Evolutionary conservation across 2,113 vertebrate genomes (phyloP), one percentile per base, ranked within the genome.

Genomic region (Anoura caudifer): DNA sequence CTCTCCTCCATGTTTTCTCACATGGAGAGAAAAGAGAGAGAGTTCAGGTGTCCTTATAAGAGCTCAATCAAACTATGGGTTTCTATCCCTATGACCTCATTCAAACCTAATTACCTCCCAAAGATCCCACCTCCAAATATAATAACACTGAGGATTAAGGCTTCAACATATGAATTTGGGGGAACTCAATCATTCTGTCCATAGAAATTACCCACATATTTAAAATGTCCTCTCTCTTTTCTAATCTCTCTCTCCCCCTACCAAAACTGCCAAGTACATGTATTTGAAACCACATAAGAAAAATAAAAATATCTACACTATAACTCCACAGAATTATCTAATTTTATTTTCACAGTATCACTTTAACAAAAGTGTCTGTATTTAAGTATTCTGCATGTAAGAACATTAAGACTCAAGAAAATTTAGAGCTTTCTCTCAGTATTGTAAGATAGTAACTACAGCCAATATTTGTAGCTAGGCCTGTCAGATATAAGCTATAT

Each of bases 291-390:
- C 52, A 70, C 4, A 22, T 81, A 88, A 45, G 41, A 90, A 84
- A 94, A 75, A 76, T 33, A 75, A 79, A 63, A 56, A 56, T 87
- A 72, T 31, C 13, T 54, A 61, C 24, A 36, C 12, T 92, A 79
- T 79, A 61, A 52, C 41, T 92, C 63, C 3, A 72, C 0, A 7
- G 10, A 86, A 38, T 86, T 85, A 91, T 86, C 56, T 81, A 93
- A 91, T 20, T 90, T 95, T 92, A 38, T 72, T 43, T 15, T 87
- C 17, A 59, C 19, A 76, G 54, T 56, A 56, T 94, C 17, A 69
- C 33, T 87, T 88, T 95, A 94, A 95, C 38, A 17, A 83, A 95
- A 47, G 36, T 82, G 36, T 82, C 88, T 65, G 7, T 77, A 45
- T 90, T 90, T 91, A 70, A 77, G 1, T 85, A 86, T 86, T 91